Evolutionary conservation across 2,113 vertebrate genomes (phyloP).

Genomic region (Stomatorhinus ivindoensis): DNA sequence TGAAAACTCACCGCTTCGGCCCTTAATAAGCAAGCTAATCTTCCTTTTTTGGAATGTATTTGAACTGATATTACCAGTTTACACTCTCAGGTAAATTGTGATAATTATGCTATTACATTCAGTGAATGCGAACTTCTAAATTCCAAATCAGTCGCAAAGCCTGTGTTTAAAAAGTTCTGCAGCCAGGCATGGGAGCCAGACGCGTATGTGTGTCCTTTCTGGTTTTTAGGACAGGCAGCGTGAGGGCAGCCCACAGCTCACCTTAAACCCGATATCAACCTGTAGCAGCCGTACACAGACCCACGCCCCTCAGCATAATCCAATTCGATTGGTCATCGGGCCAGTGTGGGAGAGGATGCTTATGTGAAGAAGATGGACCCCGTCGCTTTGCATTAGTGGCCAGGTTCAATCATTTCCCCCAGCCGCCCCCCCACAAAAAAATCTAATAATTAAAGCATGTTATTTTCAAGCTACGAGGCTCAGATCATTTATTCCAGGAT

Average conservation of each 20-base stretch:
- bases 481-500: conserved; percentile 23
- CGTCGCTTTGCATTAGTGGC: conserved; percentile 54
- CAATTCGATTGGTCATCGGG: conserved; percentile 67
- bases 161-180: background rate
- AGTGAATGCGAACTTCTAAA: background rate
- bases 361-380: conserved; percentile 55
- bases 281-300: conserved; percentile 60
- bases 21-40: background rate
- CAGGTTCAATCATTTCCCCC: conserved; percentile 46
- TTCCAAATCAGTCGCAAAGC: background rate
- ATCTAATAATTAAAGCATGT: conserved; percentile 34
- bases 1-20: background rate
- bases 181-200: background rate
- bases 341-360: conserved; percentile 55
- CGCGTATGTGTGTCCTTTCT: conserved; percentile 21
- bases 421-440: conserved; percentile 28
- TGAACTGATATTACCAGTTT: background rate
- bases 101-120: background rate
- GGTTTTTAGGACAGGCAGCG: conserved; percentile 60
- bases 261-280: conserved; percentile 67
- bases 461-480: conserved; percentile 18
- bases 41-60: background rate
- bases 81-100: background rate
- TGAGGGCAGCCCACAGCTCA: conserved; percentile 55
- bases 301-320: conserved; percentile 63